These are phyloP conservation scores for Zosterops hypoxanthus DNA, from an alignment of 2,113 vertebrate genomes.

Conservation along the genomic window DNA sequence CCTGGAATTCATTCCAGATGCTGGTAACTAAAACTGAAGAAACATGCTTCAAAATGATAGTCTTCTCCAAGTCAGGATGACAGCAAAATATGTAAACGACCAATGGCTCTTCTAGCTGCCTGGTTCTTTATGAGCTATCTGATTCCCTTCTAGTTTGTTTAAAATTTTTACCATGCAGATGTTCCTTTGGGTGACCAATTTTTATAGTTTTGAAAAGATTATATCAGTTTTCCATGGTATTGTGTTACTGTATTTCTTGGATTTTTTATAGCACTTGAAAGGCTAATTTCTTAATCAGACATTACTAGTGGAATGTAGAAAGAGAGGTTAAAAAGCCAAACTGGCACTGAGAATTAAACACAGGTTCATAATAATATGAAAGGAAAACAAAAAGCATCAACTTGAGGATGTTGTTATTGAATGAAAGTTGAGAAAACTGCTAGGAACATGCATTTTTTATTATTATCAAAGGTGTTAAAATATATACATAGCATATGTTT, in stretches of 20 bases:
- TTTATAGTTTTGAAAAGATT: slow-evolving; percentile 87
- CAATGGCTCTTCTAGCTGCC: slow-evolving; percentile 64
- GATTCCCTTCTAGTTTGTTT: slow-evolving; percentile 82
- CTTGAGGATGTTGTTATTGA: slow-evolving; percentile 73
- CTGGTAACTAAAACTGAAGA: slow-evolving; percentile 78
- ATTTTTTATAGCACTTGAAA: slow-evolving; percentile 79
- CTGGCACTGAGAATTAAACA: slow-evolving; percentile 74
- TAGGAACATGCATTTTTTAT: slow-evolving; percentile 80
- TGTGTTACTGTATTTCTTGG: slow-evolving; percentile 86
- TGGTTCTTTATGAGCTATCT: slow-evolving; percentile 79
- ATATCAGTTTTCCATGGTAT: slow-evolving; percentile 85
- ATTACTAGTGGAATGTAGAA: slow-evolving; percentile 81
- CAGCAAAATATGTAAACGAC: slow-evolving; percentile 72
- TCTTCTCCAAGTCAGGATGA: slow-evolving; percentile 75
- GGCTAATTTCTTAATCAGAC: slow-evolving; percentile 82
- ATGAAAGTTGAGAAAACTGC: slow-evolving; percentile 80
- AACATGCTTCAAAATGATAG: slow-evolving; percentile 73
- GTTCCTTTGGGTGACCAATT: slow-evolving; percentile 82
- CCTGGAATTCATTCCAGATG: slow-evolving; percentile 85
- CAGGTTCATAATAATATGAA: slow-evolving; percentile 74
- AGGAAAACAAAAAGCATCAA: slow-evolving; percentile 76
- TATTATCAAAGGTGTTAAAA: slow-evolving; percentile 87
- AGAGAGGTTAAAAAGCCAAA: slow-evolving; percentile 73
- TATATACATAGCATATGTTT: slow-evolving; percentile 83
- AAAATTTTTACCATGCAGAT: slow-evolving; percentile 81